Conservation (phyloP, 2,888 invertebrate species). For the Listrodromus nycthemerus region DNA sequence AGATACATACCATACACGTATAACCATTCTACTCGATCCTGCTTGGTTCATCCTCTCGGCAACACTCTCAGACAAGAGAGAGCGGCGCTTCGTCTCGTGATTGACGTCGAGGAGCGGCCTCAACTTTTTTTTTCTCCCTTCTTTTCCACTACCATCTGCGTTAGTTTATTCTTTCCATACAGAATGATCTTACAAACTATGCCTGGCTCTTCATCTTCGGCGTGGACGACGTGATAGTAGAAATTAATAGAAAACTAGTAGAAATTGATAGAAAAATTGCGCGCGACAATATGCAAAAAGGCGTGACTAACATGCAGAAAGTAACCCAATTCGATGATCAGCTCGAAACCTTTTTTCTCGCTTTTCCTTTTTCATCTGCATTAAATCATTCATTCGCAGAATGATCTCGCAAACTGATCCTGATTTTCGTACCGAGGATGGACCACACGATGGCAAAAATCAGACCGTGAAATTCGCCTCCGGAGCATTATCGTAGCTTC, state of each 20-base stretch:
- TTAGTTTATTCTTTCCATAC: constrained; percentile 29
- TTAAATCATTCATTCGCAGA: constrained; percentile 22
- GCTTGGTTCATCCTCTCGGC: constrained; percentile 55
- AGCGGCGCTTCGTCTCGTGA: constrained; percentile 53
- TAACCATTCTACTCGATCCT: constrained; percentile 61
- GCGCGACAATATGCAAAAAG: background rate
- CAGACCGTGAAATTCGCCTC: too few relatives aligned
- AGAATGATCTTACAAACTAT: constrained; percentile 4
- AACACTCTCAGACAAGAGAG: constrained; percentile 39
- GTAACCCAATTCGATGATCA: constrained; percentile 41
- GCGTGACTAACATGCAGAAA: background rate
- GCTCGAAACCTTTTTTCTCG: constrained; percentile 33
- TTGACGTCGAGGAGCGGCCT: constrained; percentile 63
- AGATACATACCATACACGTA: constrained; percentile 16
- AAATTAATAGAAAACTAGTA: too few relatives aligned
- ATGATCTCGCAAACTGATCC: background rate
- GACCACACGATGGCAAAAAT: too few relatives aligned
- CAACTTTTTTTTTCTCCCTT: constrained; percentile 24
- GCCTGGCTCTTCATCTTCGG: too few relatives aligned
- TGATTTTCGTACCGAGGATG: too few relatives aligned
- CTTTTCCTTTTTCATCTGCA: constrained; percentile 2
- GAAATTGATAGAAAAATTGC: too few relatives aligned
- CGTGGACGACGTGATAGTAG: too few relatives aligned
- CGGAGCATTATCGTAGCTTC: too few relatives aligned
- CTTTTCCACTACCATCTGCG: constrained; percentile 9